phyloP scores from a whole-genome alignment of 2,888 invertebrate species.

The Osedax frankpressi region DNA sequence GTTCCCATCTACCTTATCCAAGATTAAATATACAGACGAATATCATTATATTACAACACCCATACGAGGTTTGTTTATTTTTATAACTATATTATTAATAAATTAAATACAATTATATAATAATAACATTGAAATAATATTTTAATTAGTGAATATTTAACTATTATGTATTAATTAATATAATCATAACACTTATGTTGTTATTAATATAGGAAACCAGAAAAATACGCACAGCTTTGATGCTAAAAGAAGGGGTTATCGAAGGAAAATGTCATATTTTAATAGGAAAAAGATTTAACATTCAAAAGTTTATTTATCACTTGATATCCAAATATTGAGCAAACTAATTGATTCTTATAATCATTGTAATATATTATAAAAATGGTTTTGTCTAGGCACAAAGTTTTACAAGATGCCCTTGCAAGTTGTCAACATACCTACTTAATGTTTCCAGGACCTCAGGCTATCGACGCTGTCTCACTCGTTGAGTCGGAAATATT shows the following conservation, averaged over 20 bases:
- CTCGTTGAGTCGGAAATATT: too few species aligned
- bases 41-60: conserved; percentile 75
- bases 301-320: conserved; percentile 56
- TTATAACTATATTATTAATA: too few species aligned
- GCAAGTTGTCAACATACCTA: background rate
- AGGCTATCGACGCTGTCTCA: conserved; percentile 12
- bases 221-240: conserved; percentile 74
- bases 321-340: too few species aligned
- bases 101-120: too few species aligned
- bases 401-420: conserved; percentile 2
- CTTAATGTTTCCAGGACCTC: conserved; percentile 8
- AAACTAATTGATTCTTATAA: too few species aligned
- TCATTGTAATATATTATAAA: too few species aligned
- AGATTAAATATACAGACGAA: conserved; percentile 59
- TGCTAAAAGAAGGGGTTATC: conserved; percentile 65
- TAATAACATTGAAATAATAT: too few species aligned
- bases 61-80: conserved; percentile 64
- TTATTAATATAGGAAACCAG: too few species aligned
- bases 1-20: conserved; percentile 62
- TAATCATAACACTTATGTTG: too few species aligned
- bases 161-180: too few species aligned
- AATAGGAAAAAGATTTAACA: conserved; percentile 73
- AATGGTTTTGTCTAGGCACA: too few species aligned
- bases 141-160: too few species aligned
- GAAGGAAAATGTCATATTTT: conserved; percentile 63